Percentiles rank a stretch among this genome's conserved stretches.
phyloP scores from a whole-genome alignment of 2,797 vertebrate species.

The Eidolon dupreanum region DNA sequence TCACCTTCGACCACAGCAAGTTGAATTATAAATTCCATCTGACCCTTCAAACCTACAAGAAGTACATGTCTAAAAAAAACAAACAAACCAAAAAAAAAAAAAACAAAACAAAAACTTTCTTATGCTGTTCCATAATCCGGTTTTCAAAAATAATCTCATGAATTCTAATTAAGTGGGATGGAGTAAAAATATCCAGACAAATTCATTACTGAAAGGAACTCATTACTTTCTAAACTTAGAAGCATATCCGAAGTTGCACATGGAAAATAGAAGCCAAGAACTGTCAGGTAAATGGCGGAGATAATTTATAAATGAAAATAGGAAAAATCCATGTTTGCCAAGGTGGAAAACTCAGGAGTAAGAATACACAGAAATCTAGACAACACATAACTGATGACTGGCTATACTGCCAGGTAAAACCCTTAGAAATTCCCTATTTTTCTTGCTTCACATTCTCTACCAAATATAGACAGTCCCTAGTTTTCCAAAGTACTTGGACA shows the following conservation, averaged over 20 bases:
- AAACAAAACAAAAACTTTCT: not conserved
- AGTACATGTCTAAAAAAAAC: not conserved
- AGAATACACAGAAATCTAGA: not conserved
- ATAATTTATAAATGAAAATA: not conserved
- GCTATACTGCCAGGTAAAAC: not conserved
- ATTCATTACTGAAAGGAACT: not conserved
- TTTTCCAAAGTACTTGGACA: not conserved
- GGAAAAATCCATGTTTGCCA: not conserved
- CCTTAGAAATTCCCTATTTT: not conserved
- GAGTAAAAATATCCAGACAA: not conserved
- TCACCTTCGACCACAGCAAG: not conserved
- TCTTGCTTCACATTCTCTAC: not conserved
- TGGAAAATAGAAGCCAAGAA: not conserved
- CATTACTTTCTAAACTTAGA: not conserved
- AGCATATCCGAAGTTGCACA: not conserved
- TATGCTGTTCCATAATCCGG: not conserved
- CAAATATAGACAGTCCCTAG: not conserved
- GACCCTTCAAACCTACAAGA: not conserved
- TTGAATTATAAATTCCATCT: not conserved
- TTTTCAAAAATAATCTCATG: not conserved
- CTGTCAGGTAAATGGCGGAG: not conserved
- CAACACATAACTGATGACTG: not conserved
- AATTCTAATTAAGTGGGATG: not conserved
- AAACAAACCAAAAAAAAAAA: not conserved
- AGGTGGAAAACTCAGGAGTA: not conserved